Evolutionary conservation across 1,140 invertebrate species (phyloP).

Genomic region (Phortica variegata): DNA sequence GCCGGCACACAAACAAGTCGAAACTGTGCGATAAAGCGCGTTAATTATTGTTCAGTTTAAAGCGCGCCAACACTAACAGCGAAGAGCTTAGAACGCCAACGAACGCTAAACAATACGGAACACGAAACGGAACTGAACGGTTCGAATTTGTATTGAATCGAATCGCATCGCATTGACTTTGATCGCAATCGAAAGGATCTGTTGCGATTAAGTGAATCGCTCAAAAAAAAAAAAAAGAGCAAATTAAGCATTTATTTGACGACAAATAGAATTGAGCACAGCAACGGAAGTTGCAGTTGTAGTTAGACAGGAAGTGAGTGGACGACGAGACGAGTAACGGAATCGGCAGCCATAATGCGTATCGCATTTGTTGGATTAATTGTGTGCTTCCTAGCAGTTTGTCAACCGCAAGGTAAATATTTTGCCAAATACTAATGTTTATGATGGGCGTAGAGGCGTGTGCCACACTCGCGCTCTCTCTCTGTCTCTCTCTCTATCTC

Average conservation of each 20-base stretch:
- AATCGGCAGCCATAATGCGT: constrained; percentile 33
- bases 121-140: too few relatives aligned
- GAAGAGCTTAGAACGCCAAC: constrained; percentile 35
- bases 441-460: too few relatives aligned
- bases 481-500: constrained; percentile 3
- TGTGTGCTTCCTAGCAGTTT: constrained; percentile 50
- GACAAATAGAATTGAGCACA: constrained; percentile 17
- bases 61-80: constrained; percentile 43
- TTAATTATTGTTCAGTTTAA: constrained; percentile 54
- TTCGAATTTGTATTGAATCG: too few relatives aligned
- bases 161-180: too few relatives aligned
- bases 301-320: constrained; percentile 1
- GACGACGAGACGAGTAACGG: not conserved
- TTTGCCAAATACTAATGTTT: constrained; percentile 21
- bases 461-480: too few relatives aligned
- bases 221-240: constrained; percentile 3
- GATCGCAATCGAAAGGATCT: too few relatives aligned
- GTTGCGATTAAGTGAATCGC: too few relatives aligned
- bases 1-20: constrained; percentile 4
- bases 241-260: constrained; percentile 1
- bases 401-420: constrained; percentile 56
- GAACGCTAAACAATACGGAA: constrained; percentile 27
- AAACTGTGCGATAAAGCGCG: constrained; percentile 19
- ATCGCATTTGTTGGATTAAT: constrained; percentile 53
- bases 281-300: constrained; percentile 35